Conservation (phyloP, 2,888 invertebrate species). For the Cabera pusaria region DNA sequence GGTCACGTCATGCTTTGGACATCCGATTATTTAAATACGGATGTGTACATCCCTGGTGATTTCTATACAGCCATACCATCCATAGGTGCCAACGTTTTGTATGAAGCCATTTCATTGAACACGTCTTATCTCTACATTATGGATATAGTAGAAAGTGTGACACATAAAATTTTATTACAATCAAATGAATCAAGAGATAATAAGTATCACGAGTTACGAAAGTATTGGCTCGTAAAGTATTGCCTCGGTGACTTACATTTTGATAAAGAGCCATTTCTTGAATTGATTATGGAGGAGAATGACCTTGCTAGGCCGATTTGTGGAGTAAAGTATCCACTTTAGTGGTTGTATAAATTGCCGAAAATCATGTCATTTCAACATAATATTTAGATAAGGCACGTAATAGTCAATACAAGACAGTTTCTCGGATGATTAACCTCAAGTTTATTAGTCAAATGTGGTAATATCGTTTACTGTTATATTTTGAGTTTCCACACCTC, state of each 20-base stretch:
- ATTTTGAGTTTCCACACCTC: constrained; percentile 4
- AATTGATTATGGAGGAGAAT: constrained; percentile 29
- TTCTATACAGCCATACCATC: constrained; percentile 13
- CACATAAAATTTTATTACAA: constrained; percentile 55
- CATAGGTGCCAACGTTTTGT: constrained; percentile 32
- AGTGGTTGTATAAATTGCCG: constrained; percentile 24
- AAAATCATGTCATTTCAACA: constrained; percentile 24
- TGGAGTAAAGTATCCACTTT: constrained; percentile 27
- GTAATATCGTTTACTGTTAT: constrained; percentile 17
- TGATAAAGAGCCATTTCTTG: constrained; percentile 27
- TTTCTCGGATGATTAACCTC: constrained; percentile 16
- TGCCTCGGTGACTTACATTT: constrained; percentile 28
- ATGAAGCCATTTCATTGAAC: constrained; percentile 44
- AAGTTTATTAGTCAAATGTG: constrained; percentile 17
- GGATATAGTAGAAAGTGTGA: constrained; percentile 53
- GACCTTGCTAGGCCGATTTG: constrained; percentile 26
- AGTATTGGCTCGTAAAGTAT: constrained; percentile 28
- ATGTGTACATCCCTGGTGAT: constrained; percentile 16
- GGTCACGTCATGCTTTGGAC: constrained; percentile 17
- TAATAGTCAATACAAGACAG: constrained; percentile 10
- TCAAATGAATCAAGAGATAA: constrained; percentile 44
- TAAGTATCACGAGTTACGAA: constrained; percentile 36
- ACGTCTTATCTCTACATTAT: constrained; percentile 46
- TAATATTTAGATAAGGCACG: constrained; percentile 21
- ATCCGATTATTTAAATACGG: constrained; percentile 18